phyloP scores from a whole-genome alignment of 64 coral and sea anemone genomes.

The Anthopleura sola region DNA sequence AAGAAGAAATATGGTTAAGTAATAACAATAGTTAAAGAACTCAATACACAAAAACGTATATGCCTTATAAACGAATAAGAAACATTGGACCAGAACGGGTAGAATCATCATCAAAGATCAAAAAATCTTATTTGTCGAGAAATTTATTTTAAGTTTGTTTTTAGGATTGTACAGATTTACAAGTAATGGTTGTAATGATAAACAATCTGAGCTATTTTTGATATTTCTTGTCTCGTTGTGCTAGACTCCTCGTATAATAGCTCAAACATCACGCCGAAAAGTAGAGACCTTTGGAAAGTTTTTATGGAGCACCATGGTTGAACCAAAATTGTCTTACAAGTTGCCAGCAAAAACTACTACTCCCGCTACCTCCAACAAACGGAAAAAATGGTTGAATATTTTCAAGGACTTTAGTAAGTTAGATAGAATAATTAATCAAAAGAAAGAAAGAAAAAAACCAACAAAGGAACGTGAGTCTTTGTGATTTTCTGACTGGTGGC shows the following conservation, averaged over 20 bases:
- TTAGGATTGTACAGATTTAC: no score
- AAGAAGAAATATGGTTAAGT: no score
- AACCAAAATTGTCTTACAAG: slow-evolving; percentile 47
- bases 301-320: not conserved
- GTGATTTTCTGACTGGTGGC: no score
- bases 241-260: not conserved
- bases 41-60: no score
- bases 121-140: no score
- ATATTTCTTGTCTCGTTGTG: not conserved
- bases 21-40: no score
- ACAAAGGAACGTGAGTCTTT: not conserved
- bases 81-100: no score
- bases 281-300: slow-evolving; percentile 21
- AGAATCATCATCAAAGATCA: no score
- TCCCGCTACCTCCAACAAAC: slow-evolving; percentile 12
- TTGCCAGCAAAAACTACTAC: slow-evolving; percentile 25
- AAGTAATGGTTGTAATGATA: no score
- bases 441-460: not conserved
- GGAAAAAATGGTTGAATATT: slow-evolving; percentile 27
- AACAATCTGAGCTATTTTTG: no score
- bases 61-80: no score
- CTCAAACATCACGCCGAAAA: not conserved
- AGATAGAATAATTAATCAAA: not conserved
- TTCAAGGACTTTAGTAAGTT: slow-evolving; percentile 55
- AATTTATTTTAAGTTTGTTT: no score